Percentiles rank a stretch among this genome's conserved stretches.
phyloP scores from a whole-genome alignment of 2,113 vertebrate genomes.

The Capreolus pygargus region DNA sequence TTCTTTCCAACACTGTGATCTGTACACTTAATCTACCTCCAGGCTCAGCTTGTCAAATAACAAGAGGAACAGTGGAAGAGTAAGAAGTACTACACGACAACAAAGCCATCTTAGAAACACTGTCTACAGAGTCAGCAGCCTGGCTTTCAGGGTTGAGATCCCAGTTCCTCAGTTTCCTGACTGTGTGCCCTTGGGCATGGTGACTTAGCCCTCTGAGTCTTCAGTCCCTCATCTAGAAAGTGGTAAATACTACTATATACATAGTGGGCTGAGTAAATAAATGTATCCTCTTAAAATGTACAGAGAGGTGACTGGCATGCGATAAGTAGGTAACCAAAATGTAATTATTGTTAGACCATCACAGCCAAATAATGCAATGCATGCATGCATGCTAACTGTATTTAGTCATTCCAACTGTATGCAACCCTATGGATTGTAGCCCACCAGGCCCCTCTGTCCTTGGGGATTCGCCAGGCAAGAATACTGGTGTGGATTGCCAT shows the following conservation, averaged over 20 bases:
- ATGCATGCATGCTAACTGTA: neutral
- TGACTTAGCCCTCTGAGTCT: neutral
- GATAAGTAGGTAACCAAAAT: neutral
- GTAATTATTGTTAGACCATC: neutral
- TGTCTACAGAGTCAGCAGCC: neutral
- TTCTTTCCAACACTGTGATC: slow-evolving; percentile 47
- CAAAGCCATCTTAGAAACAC: neutral
- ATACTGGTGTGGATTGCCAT: neutral
- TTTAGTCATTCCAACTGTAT: neutral
- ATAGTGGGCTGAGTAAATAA: neutral
- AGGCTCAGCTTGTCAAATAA: slow-evolving; percentile 14
- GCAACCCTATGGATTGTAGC: neutral
- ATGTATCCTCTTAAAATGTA: neutral
- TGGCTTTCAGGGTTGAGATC: neutral
- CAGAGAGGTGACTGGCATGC: neutral
- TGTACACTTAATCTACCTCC: slow-evolving; percentile 70
- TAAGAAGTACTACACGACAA: neutral
- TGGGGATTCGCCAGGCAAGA: neutral
- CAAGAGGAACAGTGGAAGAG: neutral
- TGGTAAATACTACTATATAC: neutral
- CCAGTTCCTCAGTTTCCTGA: neutral
- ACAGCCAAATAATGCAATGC: neutral
- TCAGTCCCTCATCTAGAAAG: neutral
- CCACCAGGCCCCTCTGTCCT: neutral
- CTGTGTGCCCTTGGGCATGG: neutral